Evolutionary conservation across 2,113 vertebrate species (phyloP).

Genomic region (Dolichallabes microphthalmus): DNA sequence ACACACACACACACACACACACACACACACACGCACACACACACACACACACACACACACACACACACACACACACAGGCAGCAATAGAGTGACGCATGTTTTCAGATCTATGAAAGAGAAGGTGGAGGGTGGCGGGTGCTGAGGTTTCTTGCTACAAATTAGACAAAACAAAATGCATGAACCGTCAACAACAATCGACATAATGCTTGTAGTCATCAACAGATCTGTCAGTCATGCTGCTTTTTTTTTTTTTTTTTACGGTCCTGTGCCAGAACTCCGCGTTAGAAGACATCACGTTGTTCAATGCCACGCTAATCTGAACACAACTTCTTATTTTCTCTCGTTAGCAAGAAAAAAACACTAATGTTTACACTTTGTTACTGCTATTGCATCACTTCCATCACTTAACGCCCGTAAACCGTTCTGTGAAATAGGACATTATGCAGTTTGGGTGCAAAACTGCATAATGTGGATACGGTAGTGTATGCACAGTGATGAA

Average conservation of each 20-base stretch:
- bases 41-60: background rate
- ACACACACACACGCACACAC: background rate
- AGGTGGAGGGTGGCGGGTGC: background rate
- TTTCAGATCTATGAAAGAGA: slow-evolving; percentile 13
- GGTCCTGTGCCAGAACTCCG: slow-evolving; percentile 30
- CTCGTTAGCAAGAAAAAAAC: background rate
- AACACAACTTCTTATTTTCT: background rate
- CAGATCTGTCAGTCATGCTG: slow-evolving; percentile 35
- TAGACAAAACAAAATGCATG: slow-evolving; percentile 47
- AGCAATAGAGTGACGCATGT: background rate
- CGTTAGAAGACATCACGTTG: slow-evolving; percentile 10
- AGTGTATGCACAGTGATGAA: no score
- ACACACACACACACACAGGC: slow-evolving; percentile 11
- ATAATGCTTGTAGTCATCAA: slow-evolving; percentile 27
- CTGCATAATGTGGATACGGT: no score
- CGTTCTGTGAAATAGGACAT: no score
- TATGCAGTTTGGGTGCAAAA: no score
- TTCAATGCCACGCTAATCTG: slow-evolving; percentile 17
- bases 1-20: slow-evolving; percentile 1
- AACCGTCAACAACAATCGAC: slow-evolving; percentile 33
- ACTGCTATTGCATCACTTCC: no score
- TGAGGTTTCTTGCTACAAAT: slow-evolving; percentile 20
- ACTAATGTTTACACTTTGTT: no score
- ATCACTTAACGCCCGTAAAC: no score
- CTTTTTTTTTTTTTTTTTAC: slow-evolving; percentile 7